These are phyloP conservation scores for Odobenus rosmarus DNA, from an alignment of 2,113 vertebrate genomes.

Conservation along the genomic window DNA sequence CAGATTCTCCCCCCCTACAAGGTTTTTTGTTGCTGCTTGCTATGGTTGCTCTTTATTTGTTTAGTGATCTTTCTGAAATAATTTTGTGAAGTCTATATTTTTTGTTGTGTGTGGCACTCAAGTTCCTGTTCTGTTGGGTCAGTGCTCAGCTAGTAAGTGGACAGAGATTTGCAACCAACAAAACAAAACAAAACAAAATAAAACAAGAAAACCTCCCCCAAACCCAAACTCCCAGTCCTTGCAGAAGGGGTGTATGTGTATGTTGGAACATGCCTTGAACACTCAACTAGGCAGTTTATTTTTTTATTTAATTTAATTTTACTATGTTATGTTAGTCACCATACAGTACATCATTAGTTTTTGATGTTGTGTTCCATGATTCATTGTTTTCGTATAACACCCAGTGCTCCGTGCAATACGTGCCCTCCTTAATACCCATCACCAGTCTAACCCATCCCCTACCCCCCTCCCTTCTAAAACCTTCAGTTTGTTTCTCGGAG, in stretches of 20 bases:
- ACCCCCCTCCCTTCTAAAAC: too few relatives aligned
- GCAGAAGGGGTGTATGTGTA: background rate
- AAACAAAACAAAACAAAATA: background rate
- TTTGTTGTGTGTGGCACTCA: background rate
- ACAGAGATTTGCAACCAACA: background rate
- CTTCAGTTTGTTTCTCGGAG: too few relatives aligned
- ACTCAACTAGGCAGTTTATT: background rate
- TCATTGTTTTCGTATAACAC: too few relatives aligned
- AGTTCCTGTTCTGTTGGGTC: background rate
- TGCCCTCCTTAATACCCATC: too few relatives aligned
- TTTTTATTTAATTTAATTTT: too few relatives aligned
- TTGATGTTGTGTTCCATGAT: too few relatives aligned
- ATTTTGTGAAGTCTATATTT: slow-evolving; percentile 37
- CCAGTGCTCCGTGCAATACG: too few relatives aligned
- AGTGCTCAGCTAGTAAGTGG: background rate
- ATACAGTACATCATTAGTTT: too few relatives aligned
- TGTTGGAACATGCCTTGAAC: background rate
- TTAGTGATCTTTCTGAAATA: background rate
- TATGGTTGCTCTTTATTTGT: background rate
- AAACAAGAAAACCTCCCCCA: background rate
- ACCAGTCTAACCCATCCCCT: too few relatives aligned
- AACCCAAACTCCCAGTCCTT: background rate
- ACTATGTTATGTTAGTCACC: too few relatives aligned
- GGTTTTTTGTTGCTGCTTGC: background rate
- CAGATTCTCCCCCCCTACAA: background rate